These are phyloP conservation scores for Lophotis ruficrista DNA, from an alignment of 2,113 vertebrate genomes.

Conservation along the genomic window DNA sequence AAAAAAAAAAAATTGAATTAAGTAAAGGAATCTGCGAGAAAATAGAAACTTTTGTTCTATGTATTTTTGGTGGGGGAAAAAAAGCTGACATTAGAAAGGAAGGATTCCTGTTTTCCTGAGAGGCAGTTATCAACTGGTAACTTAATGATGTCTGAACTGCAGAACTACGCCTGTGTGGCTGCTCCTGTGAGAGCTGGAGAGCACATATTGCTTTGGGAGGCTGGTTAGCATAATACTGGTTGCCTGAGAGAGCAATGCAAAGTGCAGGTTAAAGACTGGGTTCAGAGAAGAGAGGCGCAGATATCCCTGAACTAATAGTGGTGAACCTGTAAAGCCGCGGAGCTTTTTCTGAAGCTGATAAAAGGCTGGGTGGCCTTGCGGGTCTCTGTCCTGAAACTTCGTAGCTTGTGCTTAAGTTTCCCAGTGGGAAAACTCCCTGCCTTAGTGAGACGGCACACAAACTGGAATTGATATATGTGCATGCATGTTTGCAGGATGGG, in stretches of 20 bases:
- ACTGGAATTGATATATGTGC: too few relatives aligned
- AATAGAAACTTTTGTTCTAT: neutral
- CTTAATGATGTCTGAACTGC: neutral
- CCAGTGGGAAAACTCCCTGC: neutral
- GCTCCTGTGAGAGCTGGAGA: neutral
- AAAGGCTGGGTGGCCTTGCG: neutral
- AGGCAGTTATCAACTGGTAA: neutral
- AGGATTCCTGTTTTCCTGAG: neutral
- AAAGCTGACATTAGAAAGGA: neutral
- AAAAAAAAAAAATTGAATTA: conserved; percentile 17
- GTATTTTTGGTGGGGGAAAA: neutral
- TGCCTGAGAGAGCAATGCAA: neutral
- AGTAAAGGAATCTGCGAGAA: neutral
- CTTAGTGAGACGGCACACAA: neutral
- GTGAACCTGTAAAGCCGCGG: neutral
- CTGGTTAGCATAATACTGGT: neutral
- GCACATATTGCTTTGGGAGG: neutral
- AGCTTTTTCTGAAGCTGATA: neutral
- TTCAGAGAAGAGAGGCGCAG: neutral
- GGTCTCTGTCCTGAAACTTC: neutral
- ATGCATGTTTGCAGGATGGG: neutral
- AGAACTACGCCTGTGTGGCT: neutral
- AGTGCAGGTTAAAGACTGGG: neutral
- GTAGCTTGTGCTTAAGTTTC: neutral
- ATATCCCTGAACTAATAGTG: neutral